phyloP scores from a whole-genome alignment of 2,888 invertebrate species.

The Colostygia pectinataria region DNA sequence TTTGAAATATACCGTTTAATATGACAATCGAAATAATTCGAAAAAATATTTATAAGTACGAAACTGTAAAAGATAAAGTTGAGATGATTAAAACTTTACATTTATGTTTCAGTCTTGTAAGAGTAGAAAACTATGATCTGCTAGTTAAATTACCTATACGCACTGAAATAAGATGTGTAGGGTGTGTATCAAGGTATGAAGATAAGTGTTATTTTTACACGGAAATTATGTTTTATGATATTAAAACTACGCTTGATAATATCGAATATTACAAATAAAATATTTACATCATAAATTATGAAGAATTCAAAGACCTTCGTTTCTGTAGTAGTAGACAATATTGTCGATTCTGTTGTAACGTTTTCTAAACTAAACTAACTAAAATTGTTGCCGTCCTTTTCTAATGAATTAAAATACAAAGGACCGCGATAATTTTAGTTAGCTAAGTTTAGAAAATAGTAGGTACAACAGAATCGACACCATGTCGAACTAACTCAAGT shows the following conservation, averaged over 20 bases:
- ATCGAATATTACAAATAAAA: neutral
- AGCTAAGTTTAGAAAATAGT: too few species aligned
- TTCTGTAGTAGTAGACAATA: too few species aligned
- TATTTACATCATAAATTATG: neutral
- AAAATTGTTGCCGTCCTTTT: too few species aligned
- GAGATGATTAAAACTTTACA: constrained; percentile 48
- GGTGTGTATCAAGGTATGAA: too few species aligned
- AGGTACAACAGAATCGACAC: too few species aligned
- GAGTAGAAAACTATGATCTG: constrained; percentile 47
- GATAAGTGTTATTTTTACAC: neutral
- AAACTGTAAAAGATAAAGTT: constrained; percentile 43
- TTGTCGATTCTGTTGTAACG: too few species aligned
- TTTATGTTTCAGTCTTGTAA: constrained; percentile 64
- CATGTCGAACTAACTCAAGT: too few species aligned
- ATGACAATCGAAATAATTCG: constrained; percentile 64
- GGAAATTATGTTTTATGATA: constrained; percentile 4
- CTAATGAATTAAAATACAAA: too few species aligned
- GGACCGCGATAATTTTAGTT: too few species aligned
- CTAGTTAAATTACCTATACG: constrained; percentile 5
- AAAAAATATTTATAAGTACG: constrained; percentile 65
- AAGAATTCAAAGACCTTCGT: neutral
- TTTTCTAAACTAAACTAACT: too few species aligned
- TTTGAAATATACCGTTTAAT: constrained; percentile 65
- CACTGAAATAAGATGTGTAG: neutral
- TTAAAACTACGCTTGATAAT: neutral